Evolutionary conservation across 1,140 invertebrate species (phyloP).

Genomic region (Belonocnema kinseyi): DNA sequence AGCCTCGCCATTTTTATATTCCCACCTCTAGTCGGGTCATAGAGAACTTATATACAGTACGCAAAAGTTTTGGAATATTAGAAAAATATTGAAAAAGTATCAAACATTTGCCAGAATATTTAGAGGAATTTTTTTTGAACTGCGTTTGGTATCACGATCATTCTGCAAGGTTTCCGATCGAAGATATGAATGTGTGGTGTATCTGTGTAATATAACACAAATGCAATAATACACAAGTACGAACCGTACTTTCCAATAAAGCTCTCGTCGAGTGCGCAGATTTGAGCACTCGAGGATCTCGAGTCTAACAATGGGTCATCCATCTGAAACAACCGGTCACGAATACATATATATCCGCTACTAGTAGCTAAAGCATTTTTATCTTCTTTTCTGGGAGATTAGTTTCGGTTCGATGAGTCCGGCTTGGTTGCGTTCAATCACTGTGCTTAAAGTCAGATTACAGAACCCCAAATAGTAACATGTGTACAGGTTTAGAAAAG

Average conservation of each 20-base stretch:
- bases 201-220: conserved; percentile 32
- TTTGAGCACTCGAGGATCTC: conserved; percentile 60
- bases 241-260: conserved; percentile 65
- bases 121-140: neutral
- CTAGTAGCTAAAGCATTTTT: conserved; percentile 36
- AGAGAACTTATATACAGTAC: neutral
- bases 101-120: neutral
- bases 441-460: conserved; percentile 53
- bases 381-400: conserved; percentile 56
- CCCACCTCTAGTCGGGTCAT: neutral
- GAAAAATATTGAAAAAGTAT: too few relatives aligned
- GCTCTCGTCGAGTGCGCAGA: conserved; percentile 58
- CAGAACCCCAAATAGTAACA: conserved; percentile 52
- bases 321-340: conserved; percentile 58
- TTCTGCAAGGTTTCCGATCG: conserved; percentile 16
- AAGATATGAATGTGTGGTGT: conserved; percentile 4
- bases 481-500: conserved; percentile 49
- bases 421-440: conserved; percentile 47
- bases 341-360: conserved; percentile 26
- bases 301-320: conserved; percentile 62
- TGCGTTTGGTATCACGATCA: conserved; percentile 17
- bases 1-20: neutral
- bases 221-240: conserved; percentile 47
- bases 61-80: too few relatives aligned
- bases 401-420: conserved; percentile 54